Percentiles rank a stretch among this genome's conserved stretches.
These are phyloP conservation scores for Rousettus madagascariensis DNA, from an alignment of 2,797 vertebrate species.

Conservation along the genomic window DNA sequence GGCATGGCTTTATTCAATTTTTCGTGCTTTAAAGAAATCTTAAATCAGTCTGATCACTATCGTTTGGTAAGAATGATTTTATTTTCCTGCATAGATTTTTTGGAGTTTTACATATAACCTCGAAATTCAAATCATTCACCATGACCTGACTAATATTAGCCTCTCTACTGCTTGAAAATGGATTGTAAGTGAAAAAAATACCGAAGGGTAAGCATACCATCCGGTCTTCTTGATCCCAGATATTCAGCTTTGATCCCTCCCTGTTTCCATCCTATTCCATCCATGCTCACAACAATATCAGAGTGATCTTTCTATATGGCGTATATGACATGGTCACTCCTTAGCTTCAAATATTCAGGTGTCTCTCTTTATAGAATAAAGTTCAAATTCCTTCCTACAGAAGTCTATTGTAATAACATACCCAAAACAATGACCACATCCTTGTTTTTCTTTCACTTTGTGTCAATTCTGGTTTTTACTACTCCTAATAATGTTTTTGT, in stretches of 20 bases:
- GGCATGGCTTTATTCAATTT: not conserved
- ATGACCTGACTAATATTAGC: not conserved
- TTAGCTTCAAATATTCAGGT: not conserved
- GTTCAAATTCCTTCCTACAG: not conserved
- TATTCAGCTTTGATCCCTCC: not conserved
- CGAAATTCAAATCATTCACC: not conserved
- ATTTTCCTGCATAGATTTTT: not conserved
- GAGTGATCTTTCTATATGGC: not conserved
- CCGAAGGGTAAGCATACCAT: not conserved
- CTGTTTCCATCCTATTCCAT: not conserved
- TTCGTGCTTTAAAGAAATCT: not conserved
- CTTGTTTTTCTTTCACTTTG: not conserved
- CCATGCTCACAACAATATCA: not conserved
- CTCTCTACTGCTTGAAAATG: not conserved
- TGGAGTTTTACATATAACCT: not conserved
- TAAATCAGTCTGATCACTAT: not conserved
- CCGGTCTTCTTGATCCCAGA: not conserved
- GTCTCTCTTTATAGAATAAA: not conserved
- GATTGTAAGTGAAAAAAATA: not conserved
- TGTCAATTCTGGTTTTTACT: not conserved
- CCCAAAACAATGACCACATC: not conserved
- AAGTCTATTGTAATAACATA: not conserved
- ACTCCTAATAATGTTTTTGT: not conserved
- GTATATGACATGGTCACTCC: not conserved
- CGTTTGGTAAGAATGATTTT: not conserved